These are phyloP conservation scores for Hipparchia sbordonii DNA, from an alignment of 2,888 invertebrate genomes.

Conservation along the genomic window DNA sequence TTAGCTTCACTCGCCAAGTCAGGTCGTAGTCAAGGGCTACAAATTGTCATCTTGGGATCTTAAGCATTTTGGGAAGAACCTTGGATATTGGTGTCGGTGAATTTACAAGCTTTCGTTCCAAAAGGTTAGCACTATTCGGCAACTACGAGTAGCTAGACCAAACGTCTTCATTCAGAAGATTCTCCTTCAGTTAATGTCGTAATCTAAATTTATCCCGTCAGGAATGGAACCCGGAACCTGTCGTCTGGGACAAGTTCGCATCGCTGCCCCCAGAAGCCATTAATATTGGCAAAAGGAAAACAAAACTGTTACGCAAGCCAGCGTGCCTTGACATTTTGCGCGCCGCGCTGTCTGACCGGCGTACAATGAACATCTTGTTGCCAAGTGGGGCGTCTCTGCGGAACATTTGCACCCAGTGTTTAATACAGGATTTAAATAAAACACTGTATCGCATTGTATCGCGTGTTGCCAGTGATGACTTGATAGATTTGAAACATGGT, in stretches of 20 bases:
- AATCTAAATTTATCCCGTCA: not conserved
- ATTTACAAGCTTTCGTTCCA: too few species aligned
- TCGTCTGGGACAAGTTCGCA: slow-evolving; percentile 7
- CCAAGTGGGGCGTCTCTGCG: slow-evolving; percentile 52
- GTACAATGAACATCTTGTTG: slow-evolving; percentile 46
- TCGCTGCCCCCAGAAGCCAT: slow-evolving; percentile 25
- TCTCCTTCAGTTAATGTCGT: not conserved
- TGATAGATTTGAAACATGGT: too few species aligned
- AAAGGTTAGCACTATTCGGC: too few species aligned
- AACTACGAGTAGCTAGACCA: too few species aligned
- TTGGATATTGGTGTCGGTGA: too few species aligned
- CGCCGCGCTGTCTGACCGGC: slow-evolving; percentile 72
- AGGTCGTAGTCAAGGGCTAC: too few species aligned
- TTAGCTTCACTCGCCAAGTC: too few species aligned
- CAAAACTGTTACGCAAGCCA: slow-evolving; percentile 38
- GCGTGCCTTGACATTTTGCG: slow-evolving; percentile 63
- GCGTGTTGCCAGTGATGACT: not conserved
- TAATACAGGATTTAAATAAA: not conserved
- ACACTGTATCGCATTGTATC: not conserved
- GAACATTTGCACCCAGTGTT: slow-evolving; percentile 23
- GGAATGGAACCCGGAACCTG: slow-evolving; percentile 5
- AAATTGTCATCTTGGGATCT: too few species aligned
- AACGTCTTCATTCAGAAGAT: too few species aligned
- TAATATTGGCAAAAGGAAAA: slow-evolving; percentile 32
- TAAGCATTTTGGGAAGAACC: too few species aligned